Base-by-base conservation (phyloP, 2,888 invertebrate genomes). In the Baccha elongata region DNA sequence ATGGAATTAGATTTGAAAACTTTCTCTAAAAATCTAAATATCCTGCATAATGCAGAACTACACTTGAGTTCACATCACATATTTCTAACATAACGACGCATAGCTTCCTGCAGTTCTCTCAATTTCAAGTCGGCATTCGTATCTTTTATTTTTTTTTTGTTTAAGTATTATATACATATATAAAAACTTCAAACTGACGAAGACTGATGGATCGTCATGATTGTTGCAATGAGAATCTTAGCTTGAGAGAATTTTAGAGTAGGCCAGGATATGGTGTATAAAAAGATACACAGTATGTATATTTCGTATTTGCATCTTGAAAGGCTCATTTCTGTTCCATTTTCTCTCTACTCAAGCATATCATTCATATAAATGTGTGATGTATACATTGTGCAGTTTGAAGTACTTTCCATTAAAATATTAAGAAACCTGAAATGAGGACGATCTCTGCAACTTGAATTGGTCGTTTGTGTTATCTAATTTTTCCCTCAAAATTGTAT, bases 391-490 rank as follows among this genome's bases (percentile, higher is more conserved):
- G 17, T 68, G 55, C 74, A 68, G 64, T 46, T 60, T 68, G 40
- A 48, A 74, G 68, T 68, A 62, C 53, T 48, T 69, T 64, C 80
- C 74, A 80, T 80, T 80, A 75, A 80, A 80, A 64, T 64, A 74
- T 75, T 69, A 69, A 69, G 58, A 62, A 29, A 42, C n/a, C 26
- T 29, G 64, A 69, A 80, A 74, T 64, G 62, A 65, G 55, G 53
- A 62, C 79, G 68, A 53, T 72, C 44, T 52, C 26, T 42, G 53
- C 11, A 1, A 52, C 42, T 73, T 62, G 23, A 23, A 53, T 37
- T 60, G 15, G 15, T 32, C 32, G n/a, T 60, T n/a, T n/a, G 11
- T 29, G 53, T 46, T 62, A 29, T 74, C 23, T 74, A 72, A 58
- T 73, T 68, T 67, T 48, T 40, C 13, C n/a, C 19, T 42, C 19